Conservation (phyloP, 2,888 invertebrate species). For the Linnaemya tessellans region DNA sequence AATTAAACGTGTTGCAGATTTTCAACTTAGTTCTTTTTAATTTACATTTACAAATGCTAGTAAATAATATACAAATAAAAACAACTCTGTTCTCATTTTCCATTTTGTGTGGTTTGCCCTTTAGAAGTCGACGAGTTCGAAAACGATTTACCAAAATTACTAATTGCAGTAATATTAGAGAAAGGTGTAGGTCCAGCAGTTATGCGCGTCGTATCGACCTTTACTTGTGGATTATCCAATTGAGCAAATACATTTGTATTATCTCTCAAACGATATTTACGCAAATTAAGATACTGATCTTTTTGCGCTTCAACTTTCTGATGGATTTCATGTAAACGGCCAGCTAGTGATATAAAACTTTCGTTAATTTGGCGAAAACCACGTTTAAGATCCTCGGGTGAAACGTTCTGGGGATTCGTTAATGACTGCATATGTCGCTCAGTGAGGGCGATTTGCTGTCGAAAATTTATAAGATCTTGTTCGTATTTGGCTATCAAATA, state of each 20-base stretch:
- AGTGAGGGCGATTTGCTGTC: slow-evolving; percentile 88
- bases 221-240: slow-evolving; percentile 80
- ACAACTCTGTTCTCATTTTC: slow-evolving; percentile 24
- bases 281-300: slow-evolving; percentile 91
- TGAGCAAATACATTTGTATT: slow-evolving; percentile 89
- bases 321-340: slow-evolving; percentile 92
- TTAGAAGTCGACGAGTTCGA: slow-evolving; percentile 67
- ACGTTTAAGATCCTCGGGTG: slow-evolving; percentile 90
- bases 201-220: slow-evolving; percentile 81
- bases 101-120: slow-evolving; percentile 57
- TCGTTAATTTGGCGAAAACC: slow-evolving; percentile 93
- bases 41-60: slow-evolving; percentile 21
- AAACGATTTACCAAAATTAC: slow-evolving; percentile 78
- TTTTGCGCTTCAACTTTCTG: slow-evolving; percentile 90
- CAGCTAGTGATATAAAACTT: slow-evolving; percentile 94
- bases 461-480: slow-evolving; percentile 87
- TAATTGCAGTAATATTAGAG: slow-evolving; percentile 81
- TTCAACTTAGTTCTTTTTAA: slow-evolving; percentile 26
- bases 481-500: slow-evolving; percentile 89
- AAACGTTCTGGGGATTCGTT: slow-evolving; percentile 86
- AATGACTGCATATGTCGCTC: slow-evolving; percentile 89
- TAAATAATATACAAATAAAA: slow-evolving; percentile 38
- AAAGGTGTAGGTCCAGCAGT: slow-evolving; percentile 87
- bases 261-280: slow-evolving; percentile 89
- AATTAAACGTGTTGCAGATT: not conserved